phyloP scores from a whole-genome alignment of 2,888 invertebrate genomes.

The Polydrusus pterygomalis region DNA sequence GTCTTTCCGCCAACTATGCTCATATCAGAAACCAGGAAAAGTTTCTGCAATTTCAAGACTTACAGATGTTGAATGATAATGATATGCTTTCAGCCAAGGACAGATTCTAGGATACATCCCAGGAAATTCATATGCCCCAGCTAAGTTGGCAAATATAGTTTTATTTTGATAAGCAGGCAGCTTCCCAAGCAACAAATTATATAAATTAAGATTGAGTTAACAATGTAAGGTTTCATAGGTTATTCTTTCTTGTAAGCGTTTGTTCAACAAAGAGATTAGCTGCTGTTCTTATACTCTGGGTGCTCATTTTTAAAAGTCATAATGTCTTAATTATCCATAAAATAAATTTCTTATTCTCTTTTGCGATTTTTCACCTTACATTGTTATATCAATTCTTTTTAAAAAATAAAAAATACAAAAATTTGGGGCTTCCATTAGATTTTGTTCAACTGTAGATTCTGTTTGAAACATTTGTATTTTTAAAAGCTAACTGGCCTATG shows the following conservation, averaged over 20 bases:
- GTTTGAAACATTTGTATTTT: slow-evolving; percentile 10
- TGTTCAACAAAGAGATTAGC: too few relatives aligned
- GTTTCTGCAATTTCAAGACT: slow-evolving; percentile 92
- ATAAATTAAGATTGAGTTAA: neutral
- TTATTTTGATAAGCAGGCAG: slow-evolving; percentile 2
- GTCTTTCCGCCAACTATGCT: slow-evolving; percentile 95
- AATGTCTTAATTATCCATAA: too few relatives aligned
- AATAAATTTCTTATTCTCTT: neutral
- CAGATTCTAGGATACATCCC: slow-evolving; percentile 89
- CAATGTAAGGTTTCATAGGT: neutral
- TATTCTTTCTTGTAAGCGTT: too few relatives aligned
- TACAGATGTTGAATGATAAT: slow-evolving; percentile 86
- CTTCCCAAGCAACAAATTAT: neutral
- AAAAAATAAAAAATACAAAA: neutral
- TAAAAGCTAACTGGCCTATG: slow-evolving; percentile 34
- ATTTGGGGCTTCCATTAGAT: slow-evolving; percentile 18
- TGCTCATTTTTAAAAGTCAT: too few relatives aligned
- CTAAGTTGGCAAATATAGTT: slow-evolving; percentile 61
- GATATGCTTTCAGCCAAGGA: slow-evolving; percentile 87
- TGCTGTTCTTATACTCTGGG: too few relatives aligned
- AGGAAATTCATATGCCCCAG: slow-evolving; percentile 75
- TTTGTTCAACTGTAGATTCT: neutral
- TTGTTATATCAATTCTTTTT: neutral
- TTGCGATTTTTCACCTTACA: neutral
- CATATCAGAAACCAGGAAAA: slow-evolving; percentile 96